Percentiles rank a stretch among this genome's conserved stretches.
Evolutionary conservation across 2,888 invertebrate species (phyloP).

Genomic region (Apeira syringaria): DNA sequence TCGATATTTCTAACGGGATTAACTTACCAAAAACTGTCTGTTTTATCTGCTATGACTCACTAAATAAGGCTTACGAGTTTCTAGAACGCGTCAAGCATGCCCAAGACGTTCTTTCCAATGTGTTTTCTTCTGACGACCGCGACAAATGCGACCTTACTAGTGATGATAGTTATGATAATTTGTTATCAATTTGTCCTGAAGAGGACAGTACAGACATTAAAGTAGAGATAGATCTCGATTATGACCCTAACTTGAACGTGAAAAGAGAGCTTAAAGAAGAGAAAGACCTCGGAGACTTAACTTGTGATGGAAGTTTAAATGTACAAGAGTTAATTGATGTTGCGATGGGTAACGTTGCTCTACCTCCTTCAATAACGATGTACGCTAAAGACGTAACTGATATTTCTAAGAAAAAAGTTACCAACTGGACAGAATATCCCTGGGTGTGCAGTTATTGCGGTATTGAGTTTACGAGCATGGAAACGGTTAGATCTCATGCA

Average conservation of each 20-base stretch:
- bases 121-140: constrained; percentile 40
- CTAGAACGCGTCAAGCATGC: constrained; percentile 55
- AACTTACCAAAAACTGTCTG: constrained; percentile 64
- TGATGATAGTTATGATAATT: constrained; percentile 61
- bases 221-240: constrained; percentile 28
- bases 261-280: constrained; percentile 66
- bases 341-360: constrained; percentile 50
- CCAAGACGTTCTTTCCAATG: constrained; percentile 47
- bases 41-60: constrained; percentile 61
- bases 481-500: constrained; percentile 83
- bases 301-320: constrained; percentile 38
- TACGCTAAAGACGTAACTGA: constrained; percentile 62
- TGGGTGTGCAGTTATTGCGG: constrained; percentile 70
- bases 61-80: constrained; percentile 65
- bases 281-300: constrained; percentile 13
- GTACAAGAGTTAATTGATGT: constrained; percentile 65
- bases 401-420: constrained; percentile 45
- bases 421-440: constrained; percentile 66
- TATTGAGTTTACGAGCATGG: constrained; percentile 63
- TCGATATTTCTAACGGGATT: constrained; percentile 54
- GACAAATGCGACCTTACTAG: constrained; percentile 48
- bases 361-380: constrained; percentile 51
- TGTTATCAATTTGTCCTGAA: constrained; percentile 34
- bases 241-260: constrained; percentile 22
- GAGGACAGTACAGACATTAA: constrained; percentile 38